A percentile compares a stretch with the other conserved stretches of the same genome.
Conservation (phyloP, 2,113 vertebrate species). For the Catharus fuscescens region DNA sequence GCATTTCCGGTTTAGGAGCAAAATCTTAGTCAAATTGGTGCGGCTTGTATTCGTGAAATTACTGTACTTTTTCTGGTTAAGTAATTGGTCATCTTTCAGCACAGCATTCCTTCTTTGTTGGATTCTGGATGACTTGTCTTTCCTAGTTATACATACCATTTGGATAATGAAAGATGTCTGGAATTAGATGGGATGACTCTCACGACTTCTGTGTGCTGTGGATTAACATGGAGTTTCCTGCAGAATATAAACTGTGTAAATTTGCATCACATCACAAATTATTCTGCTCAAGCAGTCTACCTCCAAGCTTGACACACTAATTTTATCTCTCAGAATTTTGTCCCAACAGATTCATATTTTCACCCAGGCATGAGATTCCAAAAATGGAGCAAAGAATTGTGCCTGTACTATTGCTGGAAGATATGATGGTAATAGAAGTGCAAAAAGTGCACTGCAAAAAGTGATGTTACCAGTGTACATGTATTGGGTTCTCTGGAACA, state of each 20-base stretch:
- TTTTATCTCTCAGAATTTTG: background rate
- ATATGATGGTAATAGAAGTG: background rate
- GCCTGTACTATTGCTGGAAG: background rate
- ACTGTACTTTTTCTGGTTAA: background rate
- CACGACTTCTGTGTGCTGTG: background rate
- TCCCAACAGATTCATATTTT: background rate
- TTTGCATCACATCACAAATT: background rate
- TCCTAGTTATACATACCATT: background rate
- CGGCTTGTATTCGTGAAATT: too few species aligned
- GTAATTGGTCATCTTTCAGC: background rate
- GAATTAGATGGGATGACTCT: background rate
- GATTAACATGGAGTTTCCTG: background rate
- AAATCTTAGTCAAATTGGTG: too few species aligned
- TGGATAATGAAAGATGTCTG: background rate
- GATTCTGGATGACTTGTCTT: background rate
- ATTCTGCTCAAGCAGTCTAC: background rate
- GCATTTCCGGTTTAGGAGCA: too few species aligned
- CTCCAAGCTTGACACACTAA: background rate
- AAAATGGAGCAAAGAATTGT: background rate
- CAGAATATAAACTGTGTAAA: background rate
- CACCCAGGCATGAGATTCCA: background rate
- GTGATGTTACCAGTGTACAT: background rate
- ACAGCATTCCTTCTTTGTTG: background rate
- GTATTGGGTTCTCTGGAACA: accelerated
- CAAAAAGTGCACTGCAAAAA: background rate